phyloP scores from a whole-genome alignment of 2,888 invertebrate genomes.

The Palloptera scutellata region DNA sequence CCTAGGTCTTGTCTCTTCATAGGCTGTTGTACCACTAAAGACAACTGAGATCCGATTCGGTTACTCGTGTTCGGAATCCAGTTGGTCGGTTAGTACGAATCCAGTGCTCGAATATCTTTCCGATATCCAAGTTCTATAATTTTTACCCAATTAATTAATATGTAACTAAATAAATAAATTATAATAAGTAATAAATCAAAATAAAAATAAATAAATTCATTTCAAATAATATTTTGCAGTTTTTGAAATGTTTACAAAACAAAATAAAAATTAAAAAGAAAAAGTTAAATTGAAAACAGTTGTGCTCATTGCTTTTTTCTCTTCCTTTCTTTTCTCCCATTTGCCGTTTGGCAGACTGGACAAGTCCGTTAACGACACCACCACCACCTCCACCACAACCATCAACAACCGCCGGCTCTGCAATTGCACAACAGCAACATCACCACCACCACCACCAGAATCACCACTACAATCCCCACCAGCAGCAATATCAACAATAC shows the following conservation, averaged over 20 bases:
- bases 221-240: not conserved
- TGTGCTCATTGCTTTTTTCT: not conserved
- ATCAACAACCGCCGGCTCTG: conserved; percentile 23
- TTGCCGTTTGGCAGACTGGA: conserved; percentile 54
- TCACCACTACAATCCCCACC: conserved; percentile 20
- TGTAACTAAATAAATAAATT: no score
- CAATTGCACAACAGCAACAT: conserved; percentile 21
- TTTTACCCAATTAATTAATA: no score
- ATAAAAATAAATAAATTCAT: not conserved
- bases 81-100: no score
- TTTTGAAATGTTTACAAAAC: not conserved
- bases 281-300: not conserved
- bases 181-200: no score
- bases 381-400: conserved; percentile 39
- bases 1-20: no score
- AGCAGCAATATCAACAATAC: conserved; percentile 19
- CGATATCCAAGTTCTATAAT: no score
- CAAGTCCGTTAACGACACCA: conserved; percentile 62
- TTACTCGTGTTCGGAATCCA: no score
- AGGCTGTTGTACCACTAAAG: no score
- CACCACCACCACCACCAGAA: conserved; percentile 17
- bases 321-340: not conserved
- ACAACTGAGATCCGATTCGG: no score
- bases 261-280: not conserved
- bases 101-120: no score